Evolutionary conservation across 1,140 invertebrate genomes (phyloP).

Genomic region (Drosophila pruinosa): DNA sequence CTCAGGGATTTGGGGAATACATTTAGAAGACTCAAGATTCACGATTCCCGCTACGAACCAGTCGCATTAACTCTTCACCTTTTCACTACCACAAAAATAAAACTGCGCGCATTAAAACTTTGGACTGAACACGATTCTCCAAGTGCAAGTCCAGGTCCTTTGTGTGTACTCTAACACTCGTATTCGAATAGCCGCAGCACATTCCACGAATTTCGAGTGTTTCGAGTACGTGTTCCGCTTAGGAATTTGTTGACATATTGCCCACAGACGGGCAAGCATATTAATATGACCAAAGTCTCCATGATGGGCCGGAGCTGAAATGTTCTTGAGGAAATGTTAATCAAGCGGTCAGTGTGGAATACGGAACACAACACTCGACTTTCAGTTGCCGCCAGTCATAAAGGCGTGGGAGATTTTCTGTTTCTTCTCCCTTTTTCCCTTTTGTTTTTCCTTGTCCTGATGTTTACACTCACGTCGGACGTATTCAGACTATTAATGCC

Average conservation of each 20-base stretch:
- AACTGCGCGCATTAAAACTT: slow-evolving; percentile 65
- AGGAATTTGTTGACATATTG: slow-evolving; percentile 79
- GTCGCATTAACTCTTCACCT: slow-evolving; percentile 69
- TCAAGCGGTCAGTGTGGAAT: slow-evolving; percentile 79
- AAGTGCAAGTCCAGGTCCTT: slow-evolving; percentile 18
- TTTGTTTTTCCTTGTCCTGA: slow-evolving; percentile 46
- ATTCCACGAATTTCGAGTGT: slow-evolving; percentile 73
- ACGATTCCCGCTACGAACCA: slow-evolving; percentile 1
- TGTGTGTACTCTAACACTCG: background rate
- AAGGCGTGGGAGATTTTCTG: slow-evolving; percentile 47
- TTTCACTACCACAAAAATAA: slow-evolving; percentile 8
- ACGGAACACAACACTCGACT: slow-evolving; percentile 64
- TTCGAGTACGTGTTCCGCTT: slow-evolving; percentile 74
- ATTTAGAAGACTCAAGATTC: slow-evolving; percentile 5
- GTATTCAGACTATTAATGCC: slow-evolving; percentile 74
- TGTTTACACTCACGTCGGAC: slow-evolving; percentile 50
- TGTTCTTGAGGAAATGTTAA: slow-evolving; percentile 74
- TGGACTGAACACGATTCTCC: background rate
- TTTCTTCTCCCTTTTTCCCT: slow-evolving; percentile 29
- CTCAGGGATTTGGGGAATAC: slow-evolving; percentile 62
- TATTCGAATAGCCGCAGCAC: slow-evolving; percentile 20
- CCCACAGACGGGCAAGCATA: slow-evolving; percentile 68
- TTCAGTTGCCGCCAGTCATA: slow-evolving; percentile 50
- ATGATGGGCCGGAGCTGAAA: too few relatives aligned
- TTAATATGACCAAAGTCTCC: slow-evolving; percentile 48